Evolutionary conservation across 2,888 invertebrate species (phyloP).

Genomic region (Hetaerina titia): DNA sequence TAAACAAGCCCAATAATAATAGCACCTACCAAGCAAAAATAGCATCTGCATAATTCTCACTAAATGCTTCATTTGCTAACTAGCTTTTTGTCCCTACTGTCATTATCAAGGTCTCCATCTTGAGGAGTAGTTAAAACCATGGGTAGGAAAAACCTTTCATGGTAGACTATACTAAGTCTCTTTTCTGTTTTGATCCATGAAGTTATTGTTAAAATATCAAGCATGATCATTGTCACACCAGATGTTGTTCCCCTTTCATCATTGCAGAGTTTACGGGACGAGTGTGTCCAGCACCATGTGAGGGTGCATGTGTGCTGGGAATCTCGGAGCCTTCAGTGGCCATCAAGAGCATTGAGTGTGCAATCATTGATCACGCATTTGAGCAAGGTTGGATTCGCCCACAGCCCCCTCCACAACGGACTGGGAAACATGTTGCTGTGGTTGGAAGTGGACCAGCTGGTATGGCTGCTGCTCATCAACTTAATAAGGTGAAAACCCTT

Average conservation of each 20-base stretch:
- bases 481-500: conserved; percentile 84
- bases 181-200: too few relatives aligned
- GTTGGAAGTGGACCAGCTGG: conserved; percentile 98
- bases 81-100: too few relatives aligned
- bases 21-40: too few relatives aligned
- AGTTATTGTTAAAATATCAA: too few relatives aligned
- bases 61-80: too few relatives aligned
- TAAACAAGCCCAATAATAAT: too few relatives aligned
- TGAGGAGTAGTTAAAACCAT: too few relatives aligned
- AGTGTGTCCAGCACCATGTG: conserved; percentile 98
- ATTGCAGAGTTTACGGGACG: conserved; percentile 91
- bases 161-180: too few relatives aligned
- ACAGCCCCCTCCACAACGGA: conserved; percentile 86
- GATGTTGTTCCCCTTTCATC: conserved; percentile 28
- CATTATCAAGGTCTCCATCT: too few relatives aligned
- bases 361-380: conserved; percentile 99
- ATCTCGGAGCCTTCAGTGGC: conserved; percentile 98
- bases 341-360: conserved; percentile 99
- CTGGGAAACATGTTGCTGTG: conserved; percentile 91
- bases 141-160: too few relatives aligned
- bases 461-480: conserved; percentile 96
- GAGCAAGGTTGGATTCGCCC: conserved; percentile 96
- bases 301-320: conserved; percentile 97
- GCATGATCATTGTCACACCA: too few relatives aligned
- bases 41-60: too few relatives aligned